A percentile compares a stretch with the other conserved stretches of the same genome.
Conservation (phyloP, 2,113 vertebrate genomes). For the Amia ocellicauda region DNA sequence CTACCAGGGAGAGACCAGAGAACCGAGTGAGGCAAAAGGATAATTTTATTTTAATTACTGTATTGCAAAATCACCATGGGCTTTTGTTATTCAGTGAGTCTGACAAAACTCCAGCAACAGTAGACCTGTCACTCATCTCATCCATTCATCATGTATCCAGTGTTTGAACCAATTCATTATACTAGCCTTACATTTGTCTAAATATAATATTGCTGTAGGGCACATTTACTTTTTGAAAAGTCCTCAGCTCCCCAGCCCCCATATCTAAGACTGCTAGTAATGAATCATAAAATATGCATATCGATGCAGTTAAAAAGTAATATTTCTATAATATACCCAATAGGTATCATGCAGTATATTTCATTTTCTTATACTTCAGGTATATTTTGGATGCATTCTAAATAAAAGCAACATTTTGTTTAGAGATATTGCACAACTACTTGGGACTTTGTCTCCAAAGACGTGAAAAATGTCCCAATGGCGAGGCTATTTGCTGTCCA, state of each 20-base stretch:
- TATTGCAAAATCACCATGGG: conserved; percentile 15
- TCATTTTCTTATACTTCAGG: too few species aligned
- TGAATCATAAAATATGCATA: too few species aligned
- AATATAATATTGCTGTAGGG: conserved; percentile 5
- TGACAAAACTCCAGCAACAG: neutral
- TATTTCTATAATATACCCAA: too few species aligned
- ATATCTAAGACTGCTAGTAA: too few species aligned
- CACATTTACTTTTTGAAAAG: conserved; percentile 11
- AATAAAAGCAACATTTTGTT: too few species aligned
- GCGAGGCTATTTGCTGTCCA: too few species aligned
- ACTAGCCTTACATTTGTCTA: neutral
- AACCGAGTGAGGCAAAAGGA: neutral
- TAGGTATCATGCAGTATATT: too few species aligned
- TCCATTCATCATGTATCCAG: neutral
- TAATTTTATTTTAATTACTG: conserved; percentile 30
- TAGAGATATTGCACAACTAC: too few species aligned
- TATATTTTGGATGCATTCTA: too few species aligned
- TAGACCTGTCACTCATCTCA: conserved; percentile 8
- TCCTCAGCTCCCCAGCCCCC: neutral
- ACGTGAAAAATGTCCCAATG: too few species aligned
- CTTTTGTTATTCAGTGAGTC: neutral
- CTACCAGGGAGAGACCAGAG: neutral
- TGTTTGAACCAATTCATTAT: conserved; percentile 3
- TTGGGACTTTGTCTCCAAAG: too few species aligned
- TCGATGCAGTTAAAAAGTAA: too few species aligned